These are phyloP conservation scores for Dicrurus megarhynchus DNA, from an alignment of 2,113 vertebrate species.

Conservation along the genomic window DNA sequence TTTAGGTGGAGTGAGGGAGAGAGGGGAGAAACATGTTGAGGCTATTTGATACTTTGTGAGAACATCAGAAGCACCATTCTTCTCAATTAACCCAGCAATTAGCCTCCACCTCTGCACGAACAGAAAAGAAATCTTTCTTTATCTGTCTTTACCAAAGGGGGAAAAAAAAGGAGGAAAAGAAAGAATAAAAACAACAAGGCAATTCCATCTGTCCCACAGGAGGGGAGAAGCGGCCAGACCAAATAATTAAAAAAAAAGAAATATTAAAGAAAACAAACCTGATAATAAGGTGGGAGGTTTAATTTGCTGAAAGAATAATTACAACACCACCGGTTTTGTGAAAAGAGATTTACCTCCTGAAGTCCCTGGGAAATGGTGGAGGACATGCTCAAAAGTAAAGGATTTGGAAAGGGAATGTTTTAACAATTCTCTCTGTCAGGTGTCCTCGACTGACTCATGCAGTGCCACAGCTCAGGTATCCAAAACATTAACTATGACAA, in stretches of 20 bases:
- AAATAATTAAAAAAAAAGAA: background rate
- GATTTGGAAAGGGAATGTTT: background rate
- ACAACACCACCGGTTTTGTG: background rate
- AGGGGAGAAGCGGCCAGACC: background rate
- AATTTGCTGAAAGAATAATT: background rate
- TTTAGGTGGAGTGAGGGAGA: slow-evolving; percentile 41
- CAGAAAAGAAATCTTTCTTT: slow-evolving; percentile 42
- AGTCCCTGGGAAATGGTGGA: background rate
- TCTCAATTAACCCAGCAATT: slow-evolving; percentile 73
- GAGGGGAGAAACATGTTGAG: slow-evolving; percentile 62
- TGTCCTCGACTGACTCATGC: background rate
- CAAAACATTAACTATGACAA: background rate
- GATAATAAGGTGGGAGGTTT: background rate
- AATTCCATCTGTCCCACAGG: background rate
- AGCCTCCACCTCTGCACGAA: slow-evolving; percentile 38
- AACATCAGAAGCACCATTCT: slow-evolving; percentile 71
- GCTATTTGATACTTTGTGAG: slow-evolving; percentile 65
- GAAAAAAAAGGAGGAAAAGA: background rate
- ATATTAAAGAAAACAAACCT: background rate
- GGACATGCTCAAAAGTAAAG: background rate
- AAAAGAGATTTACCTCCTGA: background rate
- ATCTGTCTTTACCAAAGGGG: background rate
- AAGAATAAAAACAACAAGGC: background rate
- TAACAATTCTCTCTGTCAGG: background rate
- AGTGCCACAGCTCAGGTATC: background rate